Percentiles rank a stretch among this genome's conserved stretches.
Conservation (phyloP, 2,113 vertebrate species). For the Oncorhynchus masou region DNA sequence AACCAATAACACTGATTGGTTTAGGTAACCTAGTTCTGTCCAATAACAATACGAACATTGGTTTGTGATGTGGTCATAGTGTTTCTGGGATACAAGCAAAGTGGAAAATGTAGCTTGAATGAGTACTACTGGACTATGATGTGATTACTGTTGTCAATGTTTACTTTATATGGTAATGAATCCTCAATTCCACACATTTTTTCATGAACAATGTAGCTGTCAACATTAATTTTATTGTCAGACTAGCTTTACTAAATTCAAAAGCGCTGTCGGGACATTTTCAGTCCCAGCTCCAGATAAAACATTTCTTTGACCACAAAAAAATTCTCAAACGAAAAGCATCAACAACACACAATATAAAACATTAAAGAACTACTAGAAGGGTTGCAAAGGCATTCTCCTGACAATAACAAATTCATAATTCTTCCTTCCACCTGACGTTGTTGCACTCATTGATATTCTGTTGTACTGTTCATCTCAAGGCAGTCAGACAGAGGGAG, state of each 20-base stretch:
- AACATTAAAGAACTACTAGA: neutral
- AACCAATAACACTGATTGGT: conserved; percentile 22
- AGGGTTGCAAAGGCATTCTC: neutral
- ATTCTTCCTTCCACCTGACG: neutral
- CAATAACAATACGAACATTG: neutral
- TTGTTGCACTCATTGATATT: conserved; percentile 26
- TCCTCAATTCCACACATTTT: conserved; percentile 2
- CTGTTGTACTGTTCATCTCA: conserved; percentile 10
- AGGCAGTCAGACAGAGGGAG: neutral
- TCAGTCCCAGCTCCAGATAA: no score
- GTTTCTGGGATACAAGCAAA: neutral
- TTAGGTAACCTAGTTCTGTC: neutral
- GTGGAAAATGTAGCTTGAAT: neutral
- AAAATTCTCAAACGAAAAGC: conserved; percentile 12
- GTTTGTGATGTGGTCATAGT: neutral
- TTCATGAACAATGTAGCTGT: neutral
- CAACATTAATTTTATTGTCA: conserved; percentile 44
- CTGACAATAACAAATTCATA: conserved; percentile 1
- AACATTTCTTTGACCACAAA: conserved; percentile 25
- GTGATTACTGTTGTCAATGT: neutral
- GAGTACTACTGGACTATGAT: neutral
- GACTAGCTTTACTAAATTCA: conserved; percentile 44
- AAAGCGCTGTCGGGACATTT: conserved; percentile 19
- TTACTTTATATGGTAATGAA: conserved; percentile 2
- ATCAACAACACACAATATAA: neutral